A percentile compares a stretch with the other conserved stretches of the same genome.
These are phyloP conservation scores for Tachysurus vachellii DNA, from an alignment of 2,113 vertebrate genomes.

Conservation along the genomic window DNA sequence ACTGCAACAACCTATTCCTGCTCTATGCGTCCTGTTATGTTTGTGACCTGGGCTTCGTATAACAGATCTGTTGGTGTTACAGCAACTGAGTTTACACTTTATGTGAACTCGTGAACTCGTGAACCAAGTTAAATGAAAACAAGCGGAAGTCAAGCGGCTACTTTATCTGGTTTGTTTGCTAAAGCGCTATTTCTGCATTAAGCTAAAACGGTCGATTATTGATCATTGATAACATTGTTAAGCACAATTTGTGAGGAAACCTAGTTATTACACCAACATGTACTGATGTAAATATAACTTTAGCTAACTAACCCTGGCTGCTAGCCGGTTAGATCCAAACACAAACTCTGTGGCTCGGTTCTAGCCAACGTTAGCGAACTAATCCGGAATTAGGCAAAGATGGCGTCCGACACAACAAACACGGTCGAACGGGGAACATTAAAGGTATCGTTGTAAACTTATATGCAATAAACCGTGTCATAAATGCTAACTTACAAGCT, in stretches of 20 bases:
- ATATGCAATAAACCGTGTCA: not conserved
- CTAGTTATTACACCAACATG: not conserved
- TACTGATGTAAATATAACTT: not conserved
- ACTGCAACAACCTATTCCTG: not conserved
- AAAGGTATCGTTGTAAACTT: not conserved
- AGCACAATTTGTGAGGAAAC: not conserved
- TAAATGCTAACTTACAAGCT: not conserved
- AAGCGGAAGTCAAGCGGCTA: not conserved
- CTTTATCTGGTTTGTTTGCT: not conserved
- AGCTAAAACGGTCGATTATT: not conserved
- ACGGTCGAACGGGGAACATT: conserved; percentile 13
- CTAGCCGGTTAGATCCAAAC: not conserved
- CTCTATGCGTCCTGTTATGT: too few relatives aligned
- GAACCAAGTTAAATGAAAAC: conserved; percentile 10
- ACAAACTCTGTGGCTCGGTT: conserved; percentile 18
- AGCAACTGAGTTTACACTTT: not conserved
- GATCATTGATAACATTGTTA: not conserved
- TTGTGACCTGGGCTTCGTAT: not conserved
- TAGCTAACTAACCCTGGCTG: conserved; percentile 7
- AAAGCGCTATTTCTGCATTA: not conserved
- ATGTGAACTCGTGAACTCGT: too few relatives aligned
- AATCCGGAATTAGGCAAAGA: conserved; percentile 66
- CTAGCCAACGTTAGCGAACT: conserved; percentile 42
- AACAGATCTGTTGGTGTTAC: not conserved
- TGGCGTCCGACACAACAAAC: conserved; percentile 78